A percentile compares a stretch with the other conserved stretches of the same genome.
These are phyloP conservation scores for Diadema setosum DNA, from an alignment of 35 echinoderm and acorn worm species.

Conservation along the genomic window DNA sequence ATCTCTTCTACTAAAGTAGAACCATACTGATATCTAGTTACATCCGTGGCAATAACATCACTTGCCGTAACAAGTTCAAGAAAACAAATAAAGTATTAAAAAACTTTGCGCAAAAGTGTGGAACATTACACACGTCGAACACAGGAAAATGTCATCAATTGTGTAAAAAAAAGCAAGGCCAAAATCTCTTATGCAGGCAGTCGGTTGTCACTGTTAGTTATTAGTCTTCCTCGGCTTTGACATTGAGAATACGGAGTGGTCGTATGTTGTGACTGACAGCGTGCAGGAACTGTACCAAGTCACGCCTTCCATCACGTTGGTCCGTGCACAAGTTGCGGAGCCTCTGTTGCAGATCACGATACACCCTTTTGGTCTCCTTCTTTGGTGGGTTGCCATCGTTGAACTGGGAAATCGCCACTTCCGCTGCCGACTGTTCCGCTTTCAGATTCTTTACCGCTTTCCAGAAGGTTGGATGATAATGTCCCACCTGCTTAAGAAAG, in stretches of 20 bases:
- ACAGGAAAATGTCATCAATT: too few relatives aligned
- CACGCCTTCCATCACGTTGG: background rate
- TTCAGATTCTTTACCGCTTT: background rate
- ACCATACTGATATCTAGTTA: too few relatives aligned
- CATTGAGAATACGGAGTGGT: background rate
- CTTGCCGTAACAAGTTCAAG: too few relatives aligned
- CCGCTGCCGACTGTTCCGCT: background rate
- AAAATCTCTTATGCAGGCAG: background rate
- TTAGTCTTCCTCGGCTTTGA: background rate
- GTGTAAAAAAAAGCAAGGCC: background rate
- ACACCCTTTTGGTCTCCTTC: background rate
- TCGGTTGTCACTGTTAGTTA: background rate
- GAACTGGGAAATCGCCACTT: background rate
- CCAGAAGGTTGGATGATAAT: background rate
- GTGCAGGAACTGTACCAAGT: background rate
- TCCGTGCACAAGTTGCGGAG: background rate
- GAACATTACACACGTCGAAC: too few relatives aligned
- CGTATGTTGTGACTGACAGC: background rate
- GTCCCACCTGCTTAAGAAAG: background rate
- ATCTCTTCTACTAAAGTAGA: too few relatives aligned
- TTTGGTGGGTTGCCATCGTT: background rate
- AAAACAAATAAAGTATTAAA: too few relatives aligned
- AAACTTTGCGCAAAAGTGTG: too few relatives aligned
- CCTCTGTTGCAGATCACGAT: background rate
- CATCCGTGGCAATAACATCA: too few relatives aligned